Base-by-base conservation (phyloP, 2,888 invertebrate species). In the Mythimna lalbum region DNA sequence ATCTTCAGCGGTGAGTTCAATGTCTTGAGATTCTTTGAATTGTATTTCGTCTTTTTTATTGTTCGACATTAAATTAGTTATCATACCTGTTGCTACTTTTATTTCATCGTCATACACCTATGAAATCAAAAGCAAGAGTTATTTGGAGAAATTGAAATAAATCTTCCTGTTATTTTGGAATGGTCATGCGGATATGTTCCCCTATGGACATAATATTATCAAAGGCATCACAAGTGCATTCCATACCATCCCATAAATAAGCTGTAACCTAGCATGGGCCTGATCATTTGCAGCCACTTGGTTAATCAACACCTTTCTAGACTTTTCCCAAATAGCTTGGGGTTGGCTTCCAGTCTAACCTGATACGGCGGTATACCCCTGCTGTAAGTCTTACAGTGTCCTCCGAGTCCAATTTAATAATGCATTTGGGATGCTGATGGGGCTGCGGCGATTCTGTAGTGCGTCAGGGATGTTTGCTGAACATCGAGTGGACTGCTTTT, bases 41-140 rank as follows among this genome's bases (percentile, higher is more conserved):
- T 39, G 10, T 23, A 64, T 33, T 36, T 73, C 33, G 10, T 69
- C n/a, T 59, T 62, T 63, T 36, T 39, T 23, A 47, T 49, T 14
- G 5, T 62, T 36, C 10, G 6, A 36, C 4, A 61, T 69, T 2
- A 14, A 61, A 36, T 21, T 47, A 7, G 57, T 27, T 5, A 90
- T 83, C 12, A 68, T 84, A 5, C 93, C 92, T 7, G 86, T 86
- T 12, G 86, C 88, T 27, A 92, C 82, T 81, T 80, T 87, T 1
- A 87, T 87, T 21, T 76, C 64, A 5, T 84, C 88, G 62, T 89
- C 83, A 59, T 82, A 73, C 4, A 92, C 85, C 92, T 92, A 64
- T 12, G 12, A 17, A 55, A 71, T 4, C 4, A 53, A 43, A 74
- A 50, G 27, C 0, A n/a, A 49, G 0, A 2, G 19, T n/a, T n/a